Percentiles rank a stretch among this genome's conserved stretches.
phyloP scores from a whole-genome alignment of 2,113 vertebrate species.

The Psophia crepitans region DNA sequence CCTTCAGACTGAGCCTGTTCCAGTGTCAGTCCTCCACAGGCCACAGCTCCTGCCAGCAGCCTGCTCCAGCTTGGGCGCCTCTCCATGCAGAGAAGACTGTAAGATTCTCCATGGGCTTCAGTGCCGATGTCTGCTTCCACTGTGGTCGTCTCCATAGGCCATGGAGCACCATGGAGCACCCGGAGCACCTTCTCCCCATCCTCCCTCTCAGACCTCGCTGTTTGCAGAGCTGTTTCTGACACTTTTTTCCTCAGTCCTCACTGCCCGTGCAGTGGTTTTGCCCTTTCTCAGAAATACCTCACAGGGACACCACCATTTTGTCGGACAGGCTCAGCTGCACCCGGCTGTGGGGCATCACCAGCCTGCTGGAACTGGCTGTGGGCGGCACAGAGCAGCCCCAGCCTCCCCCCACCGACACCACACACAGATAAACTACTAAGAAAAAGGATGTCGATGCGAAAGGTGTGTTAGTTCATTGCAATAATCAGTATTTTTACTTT shows the following conservation, averaged over 20 bases:
- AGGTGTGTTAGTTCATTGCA: background rate
- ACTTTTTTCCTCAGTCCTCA: background rate
- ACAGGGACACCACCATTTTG: background rate
- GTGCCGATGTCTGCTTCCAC: background rate
- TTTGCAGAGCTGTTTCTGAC: background rate
- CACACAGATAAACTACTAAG: background rate
- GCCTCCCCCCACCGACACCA: background rate
- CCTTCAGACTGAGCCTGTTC: background rate
- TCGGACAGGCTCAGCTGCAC: fast-evolving
- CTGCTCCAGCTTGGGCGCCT: background rate
- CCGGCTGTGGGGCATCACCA: background rate
- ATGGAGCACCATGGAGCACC: fast-evolving
- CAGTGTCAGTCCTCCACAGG: background rate
- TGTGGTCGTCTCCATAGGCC: background rate
- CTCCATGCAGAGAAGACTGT: background rate
- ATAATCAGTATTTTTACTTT: background rate
- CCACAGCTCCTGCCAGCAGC: background rate
- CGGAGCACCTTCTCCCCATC: background rate
- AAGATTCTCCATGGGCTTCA: background rate
- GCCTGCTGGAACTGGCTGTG: too few relatives aligned
- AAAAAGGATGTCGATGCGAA: background rate
- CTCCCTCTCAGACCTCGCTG: background rate
- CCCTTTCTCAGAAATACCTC: background rate
- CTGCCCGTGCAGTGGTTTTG: background rate
- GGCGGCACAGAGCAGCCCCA: background rate